Base-by-base conservation (phyloP, 2,888 invertebrate species). In the Hipparchia semele region DNA sequence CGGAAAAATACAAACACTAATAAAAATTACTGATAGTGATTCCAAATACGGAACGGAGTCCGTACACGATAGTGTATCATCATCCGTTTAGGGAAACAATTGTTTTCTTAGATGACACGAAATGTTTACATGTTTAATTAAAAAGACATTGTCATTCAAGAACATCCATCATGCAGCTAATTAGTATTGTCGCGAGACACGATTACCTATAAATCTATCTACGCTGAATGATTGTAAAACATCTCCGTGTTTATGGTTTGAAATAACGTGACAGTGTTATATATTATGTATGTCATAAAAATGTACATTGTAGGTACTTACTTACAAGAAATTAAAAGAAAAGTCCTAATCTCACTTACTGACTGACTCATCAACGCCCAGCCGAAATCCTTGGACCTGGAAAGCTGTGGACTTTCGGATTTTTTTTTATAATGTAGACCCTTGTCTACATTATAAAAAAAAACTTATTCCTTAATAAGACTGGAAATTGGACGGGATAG, bases 131-230 rank as follows among this genome's bases (percentile, higher is more conserved):
- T 73, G 72, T 79, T 78, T 77, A 78, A 61, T 61, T 72, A 71
- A 68, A 72, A 76, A 70, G 67, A 71, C 73, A 76, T 77, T 76
- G 78, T 78, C 74, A 77, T 76, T 79, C 76, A 70, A 74, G 68
- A 67, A 75, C 75, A 74, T 76, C 72, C 75, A 76, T 78, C 79
- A 75, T 72, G 66, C 53, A 73, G 62, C 73, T 80, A 80, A 80
- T 80, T 80, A 80, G 80, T 80, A 80, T 79, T 77, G 78, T 77
- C 73, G 76, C 71, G 72, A 75, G 76, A 75, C 70, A 76, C 76
- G 78, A 78, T 76, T 76, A 79, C 75, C 77, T 75, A 78, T 80
- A 76, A 76, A 73, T 71, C 76, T 70, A 78, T 77, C 76, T 70
- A 78, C 79, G 75, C 68, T 72, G 69, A 74, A 71, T 72, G 79